Percentiles rank a stretch among this genome's conserved stretches.
These are phyloP conservation scores for Nephila pilipes DNA, from an alignment of 1,140 invertebrate genomes.

Conservation along the genomic window DNA sequence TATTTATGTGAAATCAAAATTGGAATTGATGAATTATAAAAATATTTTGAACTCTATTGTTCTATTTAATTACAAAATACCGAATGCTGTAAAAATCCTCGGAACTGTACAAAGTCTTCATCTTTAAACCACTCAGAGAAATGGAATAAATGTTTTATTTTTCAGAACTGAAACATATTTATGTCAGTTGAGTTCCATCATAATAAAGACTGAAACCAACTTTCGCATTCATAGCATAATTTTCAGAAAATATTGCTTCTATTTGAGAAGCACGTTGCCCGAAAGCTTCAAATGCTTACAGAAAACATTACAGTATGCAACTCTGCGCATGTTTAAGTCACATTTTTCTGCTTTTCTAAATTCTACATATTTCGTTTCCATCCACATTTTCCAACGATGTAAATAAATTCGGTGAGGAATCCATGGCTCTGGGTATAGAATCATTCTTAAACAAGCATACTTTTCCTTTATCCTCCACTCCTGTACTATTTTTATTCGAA, in stretches of 20 bases:
- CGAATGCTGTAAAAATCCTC: too few species aligned
- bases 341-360: constrained; percentile 23
- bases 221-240: not conserved
- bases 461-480: not conserved
- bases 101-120: too few species aligned
- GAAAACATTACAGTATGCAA: not conserved
- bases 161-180: too few species aligned
- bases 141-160: too few species aligned
- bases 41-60: too few species aligned
- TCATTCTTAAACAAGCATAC: constrained; percentile 59
- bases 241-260: not conserved
- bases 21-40: too few species aligned
- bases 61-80: too few species aligned
- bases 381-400: not conserved
- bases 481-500: constrained; percentile 27
- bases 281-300: not conserved
- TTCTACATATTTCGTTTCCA: not conserved
- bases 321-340: not conserved
- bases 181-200: not conserved
- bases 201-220: not conserved
- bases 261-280: not conserved
- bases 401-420: constrained; percentile 53
- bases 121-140: too few species aligned
- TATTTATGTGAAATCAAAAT: too few species aligned
- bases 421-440: constrained; percentile 25